phyloP scores from a whole-genome alignment of 2,888 invertebrate genomes.

The Augiades crinisus region DNA sequence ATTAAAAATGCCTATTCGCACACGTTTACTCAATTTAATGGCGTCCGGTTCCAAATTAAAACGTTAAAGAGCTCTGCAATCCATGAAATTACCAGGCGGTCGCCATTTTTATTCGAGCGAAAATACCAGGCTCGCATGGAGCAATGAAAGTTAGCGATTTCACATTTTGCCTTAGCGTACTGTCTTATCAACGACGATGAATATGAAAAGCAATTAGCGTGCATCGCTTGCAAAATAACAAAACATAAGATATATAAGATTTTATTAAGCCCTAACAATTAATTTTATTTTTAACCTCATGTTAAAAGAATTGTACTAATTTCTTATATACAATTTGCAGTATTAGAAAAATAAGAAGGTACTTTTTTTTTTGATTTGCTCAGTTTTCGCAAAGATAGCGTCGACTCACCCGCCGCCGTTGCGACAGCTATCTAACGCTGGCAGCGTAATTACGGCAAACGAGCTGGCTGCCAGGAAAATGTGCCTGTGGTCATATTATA shows the following conservation, averaged over 20 bases:
- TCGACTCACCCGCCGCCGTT: neutral
- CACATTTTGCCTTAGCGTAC: conserved; percentile 25
- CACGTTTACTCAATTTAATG: conserved; percentile 23
- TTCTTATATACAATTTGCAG: too few relatives aligned
- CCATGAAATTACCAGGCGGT: conserved; percentile 23
- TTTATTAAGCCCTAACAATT: too few relatives aligned
- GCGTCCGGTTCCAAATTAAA: conserved; percentile 23
- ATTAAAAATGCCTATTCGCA: conserved; percentile 20
- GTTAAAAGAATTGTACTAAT: too few relatives aligned
- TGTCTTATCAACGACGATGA: too few relatives aligned
- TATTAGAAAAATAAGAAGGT: too few relatives aligned
- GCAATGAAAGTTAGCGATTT: conserved; percentile 26
- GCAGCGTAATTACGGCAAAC: conserved; percentile 46
- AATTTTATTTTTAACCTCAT: neutral
- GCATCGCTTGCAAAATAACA: too few relatives aligned
- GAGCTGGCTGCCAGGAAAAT: conserved; percentile 48
- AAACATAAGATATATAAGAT: too few relatives aligned
- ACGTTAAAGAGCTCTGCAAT: conserved; percentile 19
- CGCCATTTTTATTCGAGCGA: conserved; percentile 29
- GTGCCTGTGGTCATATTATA: conserved; percentile 39
- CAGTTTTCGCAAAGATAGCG: neutral
- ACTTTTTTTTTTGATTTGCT: too few relatives aligned
- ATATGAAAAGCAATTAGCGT: too few relatives aligned
- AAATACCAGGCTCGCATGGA: conserved; percentile 34
- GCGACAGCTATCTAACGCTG: conserved; percentile 34